A percentile compares a stretch with the other conserved stretches of the same genome.
phyloP scores from a whole-genome alignment of 2,888 invertebrate genomes.

The Lasius fuliginosus region DNA sequence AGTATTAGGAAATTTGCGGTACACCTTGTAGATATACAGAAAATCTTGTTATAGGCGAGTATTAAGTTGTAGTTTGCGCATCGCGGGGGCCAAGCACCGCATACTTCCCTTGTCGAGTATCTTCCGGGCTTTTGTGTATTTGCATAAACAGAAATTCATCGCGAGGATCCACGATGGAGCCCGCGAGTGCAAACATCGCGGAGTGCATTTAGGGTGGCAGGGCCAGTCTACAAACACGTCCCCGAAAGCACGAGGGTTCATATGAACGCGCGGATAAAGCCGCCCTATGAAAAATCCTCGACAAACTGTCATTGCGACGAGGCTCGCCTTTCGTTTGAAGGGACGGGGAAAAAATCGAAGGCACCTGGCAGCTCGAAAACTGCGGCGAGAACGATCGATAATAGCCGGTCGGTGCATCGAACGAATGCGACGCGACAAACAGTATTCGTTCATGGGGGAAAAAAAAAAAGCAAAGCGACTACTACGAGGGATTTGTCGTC shows the following conservation, averaged over 20 bases:
- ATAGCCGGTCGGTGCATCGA: constrained; percentile 34
- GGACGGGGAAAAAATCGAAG: constrained; percentile 41
- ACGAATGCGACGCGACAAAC: constrained; percentile 44
- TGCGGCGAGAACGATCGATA: constrained; percentile 40
- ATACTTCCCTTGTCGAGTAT: constrained; percentile 29
- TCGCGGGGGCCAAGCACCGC: background rate
- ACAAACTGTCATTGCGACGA: constrained; percentile 63
- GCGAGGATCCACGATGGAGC: constrained; percentile 68
- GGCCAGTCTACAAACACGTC: constrained; percentile 67
- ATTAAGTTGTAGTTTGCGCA: constrained; percentile 40
- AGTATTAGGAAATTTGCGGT: background rate
- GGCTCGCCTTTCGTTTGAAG: constrained; percentile 54
- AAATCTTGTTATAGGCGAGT: constrained; percentile 3
- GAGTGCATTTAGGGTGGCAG: constrained; percentile 67
- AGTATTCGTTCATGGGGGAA: constrained; percentile 14
- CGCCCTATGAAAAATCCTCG: constrained; percentile 69
- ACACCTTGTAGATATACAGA: background rate
- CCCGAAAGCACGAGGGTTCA: constrained; percentile 54
- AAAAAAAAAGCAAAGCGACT: constrained; percentile 24
- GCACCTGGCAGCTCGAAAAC: constrained; percentile 57
- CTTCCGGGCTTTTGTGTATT: constrained; percentile 61
- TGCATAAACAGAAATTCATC: constrained; percentile 72
- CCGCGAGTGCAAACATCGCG: constrained; percentile 65
- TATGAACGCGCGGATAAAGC: constrained; percentile 67
- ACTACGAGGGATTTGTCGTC: constrained; percentile 26